Evolutionary conservation across 2,113 vertebrate genomes (phyloP).

Genomic region (Bothrops jararaca): DNA sequence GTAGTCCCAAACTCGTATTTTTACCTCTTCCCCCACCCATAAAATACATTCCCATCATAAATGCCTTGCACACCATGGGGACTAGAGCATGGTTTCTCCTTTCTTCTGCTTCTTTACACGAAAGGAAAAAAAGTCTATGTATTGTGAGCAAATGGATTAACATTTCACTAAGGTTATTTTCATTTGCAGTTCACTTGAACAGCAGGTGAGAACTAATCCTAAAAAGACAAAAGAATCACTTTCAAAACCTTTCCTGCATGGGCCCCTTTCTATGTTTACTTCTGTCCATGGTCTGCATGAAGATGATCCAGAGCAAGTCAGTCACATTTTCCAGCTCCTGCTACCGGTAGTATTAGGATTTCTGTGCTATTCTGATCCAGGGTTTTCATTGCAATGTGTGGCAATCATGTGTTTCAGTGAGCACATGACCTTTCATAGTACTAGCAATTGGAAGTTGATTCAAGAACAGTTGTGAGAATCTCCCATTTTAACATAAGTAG

Average conservation of each 20-base stretch:
- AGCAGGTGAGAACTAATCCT: not conserved
- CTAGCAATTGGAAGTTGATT: not conserved
- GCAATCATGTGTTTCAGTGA: not conserved
- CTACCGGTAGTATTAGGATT: not conserved
- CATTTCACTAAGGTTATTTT: conserved; percentile 25
- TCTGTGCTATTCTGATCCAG: not conserved
- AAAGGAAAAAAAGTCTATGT: not conserved
- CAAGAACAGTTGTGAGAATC: not conserved
- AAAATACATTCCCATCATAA: conserved; percentile 27
- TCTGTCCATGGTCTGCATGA: not conserved
- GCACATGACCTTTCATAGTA: not conserved
- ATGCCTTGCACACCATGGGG: conserved; percentile 14
- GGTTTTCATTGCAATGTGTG: not conserved
- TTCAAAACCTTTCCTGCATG: not conserved
- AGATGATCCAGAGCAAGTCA: not conserved
- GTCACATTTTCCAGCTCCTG: not conserved
- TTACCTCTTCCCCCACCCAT: conserved; percentile 38
- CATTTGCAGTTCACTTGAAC: not conserved
- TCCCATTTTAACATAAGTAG: not conserved
- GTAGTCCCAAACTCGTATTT: conserved; percentile 41
- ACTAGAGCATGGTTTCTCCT: not conserved
- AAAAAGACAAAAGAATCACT: conserved; percentile 7
- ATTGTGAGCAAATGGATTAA: conserved; percentile 33
- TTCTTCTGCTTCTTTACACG: not conserved
- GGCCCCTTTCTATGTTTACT: not conserved